These are phyloP conservation scores for Hemicentrotus pulcherrimus DNA, from an alignment of 35 echinoderm and acorn worm species.

Conservation along the genomic window DNA sequence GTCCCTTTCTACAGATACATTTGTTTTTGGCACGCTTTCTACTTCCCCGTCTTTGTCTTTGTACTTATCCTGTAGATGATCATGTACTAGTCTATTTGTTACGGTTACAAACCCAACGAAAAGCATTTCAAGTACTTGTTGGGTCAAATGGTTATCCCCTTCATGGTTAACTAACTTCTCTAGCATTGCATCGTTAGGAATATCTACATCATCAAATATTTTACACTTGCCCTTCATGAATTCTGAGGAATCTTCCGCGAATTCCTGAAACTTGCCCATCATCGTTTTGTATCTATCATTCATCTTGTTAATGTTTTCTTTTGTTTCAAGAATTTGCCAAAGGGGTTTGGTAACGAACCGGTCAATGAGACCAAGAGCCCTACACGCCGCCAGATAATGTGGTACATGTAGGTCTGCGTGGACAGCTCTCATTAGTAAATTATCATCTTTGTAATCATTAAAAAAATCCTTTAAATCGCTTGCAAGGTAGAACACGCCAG, in stretches of 20 bases:
- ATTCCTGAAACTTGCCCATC: background rate
- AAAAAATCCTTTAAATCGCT: too few relatives aligned
- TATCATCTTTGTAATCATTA: too few relatives aligned
- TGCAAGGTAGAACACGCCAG: too few relatives aligned
- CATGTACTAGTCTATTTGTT: background rate
- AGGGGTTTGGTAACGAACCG: background rate
- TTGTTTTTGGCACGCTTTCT: slow-evolving; percentile 68
- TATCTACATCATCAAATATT: slow-evolving; percentile 16
- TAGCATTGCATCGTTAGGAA: background rate
- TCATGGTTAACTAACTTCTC: background rate
- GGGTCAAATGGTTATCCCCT: background rate
- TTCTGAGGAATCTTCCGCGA: background rate
- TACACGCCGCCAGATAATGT: background rate
- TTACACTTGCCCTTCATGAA: background rate
- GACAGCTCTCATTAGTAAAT: background rate
- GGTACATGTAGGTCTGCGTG: background rate
- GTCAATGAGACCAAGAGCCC: background rate
- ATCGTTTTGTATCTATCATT: background rate
- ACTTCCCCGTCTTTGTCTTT: background rate
- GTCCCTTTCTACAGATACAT: slow-evolving; percentile 46
- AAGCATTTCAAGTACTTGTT: background rate
- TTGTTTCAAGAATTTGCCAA: background rate
- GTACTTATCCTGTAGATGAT: slow-evolving; percentile 25
- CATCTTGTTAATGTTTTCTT: background rate
- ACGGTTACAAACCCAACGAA: background rate